Evolutionary conservation across 2,888 invertebrate species (phyloP), one percentile per base, ranked within the genome.

Genomic region (Drosophila kuntzei): DNA sequence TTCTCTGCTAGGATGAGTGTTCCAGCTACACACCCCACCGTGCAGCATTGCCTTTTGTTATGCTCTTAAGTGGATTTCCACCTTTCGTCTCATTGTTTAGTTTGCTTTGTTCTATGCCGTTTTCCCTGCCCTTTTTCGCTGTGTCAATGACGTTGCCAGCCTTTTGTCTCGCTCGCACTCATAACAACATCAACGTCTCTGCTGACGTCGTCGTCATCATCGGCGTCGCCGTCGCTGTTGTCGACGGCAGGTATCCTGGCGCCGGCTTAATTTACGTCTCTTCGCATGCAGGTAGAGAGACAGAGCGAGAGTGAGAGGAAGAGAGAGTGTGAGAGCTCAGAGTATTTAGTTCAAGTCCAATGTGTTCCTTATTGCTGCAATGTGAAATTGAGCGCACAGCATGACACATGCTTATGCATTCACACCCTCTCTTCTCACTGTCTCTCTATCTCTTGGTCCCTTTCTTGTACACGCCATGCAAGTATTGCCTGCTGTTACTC

Each of bases 221-320:
- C 43, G 50, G 14, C 54, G 47, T 22, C 46, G 70, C n/a, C 55
- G 60, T 34, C 54, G 65, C 46, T 46, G 64, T 58, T 74, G 70
- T 71, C 67, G 74, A 73, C 78, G 76, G 84, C 88, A 90, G 89
- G 89, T 89, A 89, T 89, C 85, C 87, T 89, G 89, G 89, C 90
- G 89, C 89, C 89, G 84, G 80, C 88, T 81, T 87, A 89, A 89
- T 89, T 79, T 82, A 79, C 75, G 64, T 80, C 71, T 73, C 49
- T 53, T 63, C 50, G 49, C 72, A 84, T 59, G 53, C 74, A 87
- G 78, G 78, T 69, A 79, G 62, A 41, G 25, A 20, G 11, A 62
- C 51, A 25, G 6, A 7, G n/a, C n/a, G 5, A 79, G 58, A 49
- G 32, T 14, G 9, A 53, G 63, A 16, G 36, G 9, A 27, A 58